Conservation (phyloP, 2,888 invertebrate genomes). For the Cactoblastis cactorum region DNA sequence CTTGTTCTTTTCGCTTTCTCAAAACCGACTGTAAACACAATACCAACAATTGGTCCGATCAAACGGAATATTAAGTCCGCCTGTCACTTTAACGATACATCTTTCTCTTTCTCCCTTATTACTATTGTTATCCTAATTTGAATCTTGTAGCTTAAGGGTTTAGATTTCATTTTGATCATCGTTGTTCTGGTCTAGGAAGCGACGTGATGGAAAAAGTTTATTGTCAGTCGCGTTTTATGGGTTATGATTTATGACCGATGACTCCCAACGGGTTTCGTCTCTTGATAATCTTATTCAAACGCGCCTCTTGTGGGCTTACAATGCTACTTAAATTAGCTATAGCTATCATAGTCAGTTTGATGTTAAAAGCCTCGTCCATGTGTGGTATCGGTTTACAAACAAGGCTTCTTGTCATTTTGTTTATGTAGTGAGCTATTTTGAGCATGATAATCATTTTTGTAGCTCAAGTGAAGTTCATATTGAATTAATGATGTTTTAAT, state of each 20-base stretch:
- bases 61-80: conserved; percentile 78
- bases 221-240: conserved; percentile 77
- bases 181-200: conserved; percentile 50
- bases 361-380: conserved; percentile 49
- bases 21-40: conserved; percentile 71
- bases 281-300: conserved; percentile 76
- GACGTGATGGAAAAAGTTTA: conserved; percentile 63
- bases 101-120: conserved; percentile 46
- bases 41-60: conserved; percentile 77
- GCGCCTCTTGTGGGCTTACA: conserved; percentile 70
- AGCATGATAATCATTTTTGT: conserved; percentile 41
- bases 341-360: conserved; percentile 58
- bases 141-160: conserved; percentile 19
- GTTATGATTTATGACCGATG: conserved; percentile 78
- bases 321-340: conserved; percentile 79
- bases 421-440: conserved; percentile 40
- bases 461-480: conserved; percentile 32
- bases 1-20: conserved; percentile 58
- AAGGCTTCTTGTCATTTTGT: conserved; percentile 51
- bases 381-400: conserved; percentile 56
- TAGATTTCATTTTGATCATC: conserved; percentile 32
- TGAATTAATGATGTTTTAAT: conserved; percentile 56
- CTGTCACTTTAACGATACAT: conserved; percentile 74
- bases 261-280: conserved; percentile 75
- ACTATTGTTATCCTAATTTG: conserved; percentile 23